Evolutionary conservation across 2,797 vertebrate genomes (phyloP), one percentile per base, ranked within the genome.

Genomic region (Lepus townsendii): DNA sequence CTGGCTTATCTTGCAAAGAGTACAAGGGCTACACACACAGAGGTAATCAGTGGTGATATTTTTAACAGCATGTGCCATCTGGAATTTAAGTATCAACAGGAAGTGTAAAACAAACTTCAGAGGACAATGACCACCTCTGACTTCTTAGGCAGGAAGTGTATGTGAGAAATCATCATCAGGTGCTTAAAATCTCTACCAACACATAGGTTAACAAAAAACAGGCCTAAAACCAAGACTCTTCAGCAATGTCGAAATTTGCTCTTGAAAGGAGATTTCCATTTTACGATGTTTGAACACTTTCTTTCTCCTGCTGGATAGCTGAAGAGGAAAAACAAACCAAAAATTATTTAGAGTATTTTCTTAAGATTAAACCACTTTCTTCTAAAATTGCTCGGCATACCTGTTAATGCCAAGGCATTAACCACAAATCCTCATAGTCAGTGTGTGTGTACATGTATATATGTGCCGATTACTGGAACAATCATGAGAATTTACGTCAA

Each of bases 271-370:
- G 4, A 86, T 66, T 35, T 19, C 50, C 93, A 92, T 84, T 90
- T 92, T 95, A 93, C 2, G 84, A 75, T 69, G 30, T 87, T 90
- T 92, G 72, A 75, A 50, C 50, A 65, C 54, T 77, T 22, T 91
- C 73, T 68, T 95, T 96, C 87, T 96, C 94, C 32, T 95, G 86
- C 27, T 96, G 93, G 71, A 95, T 96, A 88, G 89, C 88, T 95
- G 66, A 24, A 47, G 7, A 62, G 2, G 6, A 30, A 42, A 82
- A 87, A 88, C 12, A 88, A 79, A 69, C 17, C 80, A 62, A 57
- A 30, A 75, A 32, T 38, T 3, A 32, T 76, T 96, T 96, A 88
- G 24, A 47, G 11, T n/a, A 57, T 77, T 90, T 95, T 63, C 52
- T 77, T 69, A 91, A 72, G 10, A 83, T 69, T 78, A 80, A 47